A percentile compares a stretch with the other conserved stretches of the same genome.
These are phyloP conservation scores for Calidris pugnax DNA, from an alignment of 2,113 vertebrate species.

Conservation along the genomic window DNA sequence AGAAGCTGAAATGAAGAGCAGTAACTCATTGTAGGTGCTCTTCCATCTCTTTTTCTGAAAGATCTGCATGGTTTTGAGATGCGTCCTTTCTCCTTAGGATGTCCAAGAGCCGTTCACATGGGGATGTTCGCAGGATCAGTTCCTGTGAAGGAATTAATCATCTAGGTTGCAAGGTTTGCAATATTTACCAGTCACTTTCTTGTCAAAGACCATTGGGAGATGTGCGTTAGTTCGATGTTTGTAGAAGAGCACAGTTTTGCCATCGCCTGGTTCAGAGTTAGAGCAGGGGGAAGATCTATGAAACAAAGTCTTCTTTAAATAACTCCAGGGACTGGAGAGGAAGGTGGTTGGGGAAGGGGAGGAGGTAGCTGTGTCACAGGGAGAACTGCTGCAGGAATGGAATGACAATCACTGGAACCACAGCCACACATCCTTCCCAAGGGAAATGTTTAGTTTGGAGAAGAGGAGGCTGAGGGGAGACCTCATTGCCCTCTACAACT, in stretches of 20 bases:
- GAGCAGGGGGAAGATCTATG: not conserved
- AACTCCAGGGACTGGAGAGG: not conserved
- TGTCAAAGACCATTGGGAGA: not conserved
- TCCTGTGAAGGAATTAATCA: not conserved
- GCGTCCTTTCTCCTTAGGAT: not conserved
- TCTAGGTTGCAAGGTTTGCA: not conserved
- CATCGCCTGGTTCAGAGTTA: not conserved
- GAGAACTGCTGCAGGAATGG: not conserved
- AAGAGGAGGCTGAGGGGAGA: no score
- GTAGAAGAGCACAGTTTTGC: not conserved
- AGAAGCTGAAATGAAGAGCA: not conserved
- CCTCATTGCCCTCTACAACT: no score
- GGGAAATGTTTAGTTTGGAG: not conserved
- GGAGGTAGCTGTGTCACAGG: not conserved
- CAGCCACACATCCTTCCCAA: not conserved
- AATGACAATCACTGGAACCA: not conserved
- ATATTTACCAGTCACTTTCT: not conserved
- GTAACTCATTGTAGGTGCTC: not conserved
- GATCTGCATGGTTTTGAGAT: not conserved
- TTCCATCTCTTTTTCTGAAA: not conserved
- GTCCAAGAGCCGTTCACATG: not conserved
- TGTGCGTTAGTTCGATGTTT: not conserved
- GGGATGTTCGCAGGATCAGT: not conserved
- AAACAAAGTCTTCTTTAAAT: not conserved
- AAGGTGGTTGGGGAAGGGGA: not conserved